Conservation (phyloP, 92 coral and sea anemone species). For the Micromussa lordhowensis region DNA sequence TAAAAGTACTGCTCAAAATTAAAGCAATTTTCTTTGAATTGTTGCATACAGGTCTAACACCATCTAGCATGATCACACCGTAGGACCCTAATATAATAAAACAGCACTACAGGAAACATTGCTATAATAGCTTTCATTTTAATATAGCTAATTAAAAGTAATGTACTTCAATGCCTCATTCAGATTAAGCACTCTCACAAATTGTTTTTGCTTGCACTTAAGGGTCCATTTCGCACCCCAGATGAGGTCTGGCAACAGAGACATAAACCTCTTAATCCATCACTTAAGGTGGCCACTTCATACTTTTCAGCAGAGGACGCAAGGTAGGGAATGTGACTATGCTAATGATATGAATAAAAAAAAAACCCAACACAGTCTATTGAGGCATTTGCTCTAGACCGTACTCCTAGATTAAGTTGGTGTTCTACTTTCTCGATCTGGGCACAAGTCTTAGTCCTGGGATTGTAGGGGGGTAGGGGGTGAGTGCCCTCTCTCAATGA, state of each 20-base stretch:
- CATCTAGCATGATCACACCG: no score
- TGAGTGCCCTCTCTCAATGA: no score
- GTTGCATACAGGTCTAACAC: no score
- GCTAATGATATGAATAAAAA: neutral
- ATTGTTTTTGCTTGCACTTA: neutral
- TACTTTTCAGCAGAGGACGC: conserved; percentile 91
- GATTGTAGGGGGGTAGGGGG: no score
- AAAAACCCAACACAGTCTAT: no score
- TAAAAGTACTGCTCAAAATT: neutral
- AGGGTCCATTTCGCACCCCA: conserved; percentile 97
- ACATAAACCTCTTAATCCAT: conserved; percentile 88
- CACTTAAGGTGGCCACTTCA: conserved; percentile 88
- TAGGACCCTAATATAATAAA: no score
- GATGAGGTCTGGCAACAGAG: conserved; percentile 91
- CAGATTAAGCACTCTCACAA: neutral
- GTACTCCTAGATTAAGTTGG: no score
- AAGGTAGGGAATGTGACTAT: conserved; percentile 57
- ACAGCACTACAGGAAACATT: neutral
- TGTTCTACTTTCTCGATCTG: no score
- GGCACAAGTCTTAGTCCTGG: no score
- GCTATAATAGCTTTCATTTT: neutral
- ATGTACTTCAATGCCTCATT: neutral
- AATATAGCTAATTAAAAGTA: neutral
- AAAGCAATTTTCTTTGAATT: no score
- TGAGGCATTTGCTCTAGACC: no score